phyloP scores from a whole-genome alignment of 2,797 vertebrate species.

The Pseudomugil tenellus region DNA sequence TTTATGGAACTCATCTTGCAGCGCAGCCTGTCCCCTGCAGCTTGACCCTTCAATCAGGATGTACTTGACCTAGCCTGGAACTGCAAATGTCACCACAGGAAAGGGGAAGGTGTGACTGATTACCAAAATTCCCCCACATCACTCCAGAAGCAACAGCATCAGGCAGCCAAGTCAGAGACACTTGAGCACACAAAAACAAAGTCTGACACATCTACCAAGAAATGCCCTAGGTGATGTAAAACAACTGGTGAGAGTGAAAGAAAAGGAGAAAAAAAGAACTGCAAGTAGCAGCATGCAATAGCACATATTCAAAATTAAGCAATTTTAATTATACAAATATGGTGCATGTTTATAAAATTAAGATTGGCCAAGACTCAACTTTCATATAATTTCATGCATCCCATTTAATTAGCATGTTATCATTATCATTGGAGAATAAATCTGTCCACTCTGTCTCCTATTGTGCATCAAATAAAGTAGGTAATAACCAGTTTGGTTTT shows the following conservation, averaged over 20 bases:
- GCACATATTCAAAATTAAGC: not conserved
- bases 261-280: not conserved
- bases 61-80: slow-evolving; percentile 49
- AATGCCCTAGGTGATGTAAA: slow-evolving; percentile 25
- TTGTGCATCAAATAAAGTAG: slow-evolving; percentile 5
- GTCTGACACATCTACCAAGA: slow-evolving; percentile 40
- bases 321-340: not conserved
- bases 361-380: not conserved
- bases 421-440: not conserved
- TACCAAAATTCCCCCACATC: slow-evolving; percentile 57
- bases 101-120: slow-evolving; percentile 32
- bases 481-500: slow-evolving; percentile 4
- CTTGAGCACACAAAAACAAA: slow-evolving; percentile 11
- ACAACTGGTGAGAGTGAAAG: not conserved
- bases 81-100: slow-evolving; percentile 14
- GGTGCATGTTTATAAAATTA: not conserved
- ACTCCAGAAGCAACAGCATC: slow-evolving; percentile 32
- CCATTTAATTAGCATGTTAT: not conserved
- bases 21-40: slow-evolving; percentile 20
- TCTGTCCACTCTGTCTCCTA: not conserved
- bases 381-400: not conserved
- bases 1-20: slow-evolving; percentile 27
- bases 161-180: slow-evolving; percentile 26
- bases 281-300: not conserved
- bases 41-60: slow-evolving; percentile 54